These are phyloP conservation scores for Potamarius usumacintae DNA, from an alignment of 2,113 vertebrate genomes.

Conservation along the genomic window DNA sequence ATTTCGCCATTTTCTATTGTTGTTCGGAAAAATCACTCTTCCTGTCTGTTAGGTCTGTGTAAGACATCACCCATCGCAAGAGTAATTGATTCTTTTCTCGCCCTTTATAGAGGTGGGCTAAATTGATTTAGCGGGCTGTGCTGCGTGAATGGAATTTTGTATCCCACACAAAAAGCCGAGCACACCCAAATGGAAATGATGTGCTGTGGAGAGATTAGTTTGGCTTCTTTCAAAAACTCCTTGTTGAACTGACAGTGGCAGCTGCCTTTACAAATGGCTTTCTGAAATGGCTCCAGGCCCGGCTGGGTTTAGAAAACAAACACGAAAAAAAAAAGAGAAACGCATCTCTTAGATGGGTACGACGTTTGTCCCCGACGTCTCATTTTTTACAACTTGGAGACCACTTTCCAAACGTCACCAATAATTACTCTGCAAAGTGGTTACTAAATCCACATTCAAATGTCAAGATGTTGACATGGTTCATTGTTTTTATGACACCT, in stretches of 20 bases:
- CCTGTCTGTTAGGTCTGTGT: not conserved
- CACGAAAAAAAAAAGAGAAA: not conserved
- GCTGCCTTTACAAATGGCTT: slow-evolving; percentile 40
- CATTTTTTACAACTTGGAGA: slow-evolving; percentile 35
- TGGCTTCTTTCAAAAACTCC: slow-evolving; percentile 19
- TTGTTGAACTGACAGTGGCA: slow-evolving; percentile 15
- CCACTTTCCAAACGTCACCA: slow-evolving; percentile 6
- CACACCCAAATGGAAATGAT: slow-evolving; percentile 32
- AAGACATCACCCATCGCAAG: slow-evolving; percentile 21
- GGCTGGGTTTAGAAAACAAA: not conserved
- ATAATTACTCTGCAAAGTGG: slow-evolving; percentile 16
- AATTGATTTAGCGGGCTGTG: slow-evolving; percentile 51
- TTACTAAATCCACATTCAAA: slow-evolving; percentile 16
- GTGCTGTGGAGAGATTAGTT: slow-evolving; percentile 37
- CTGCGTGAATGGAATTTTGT: slow-evolving; percentile 36
- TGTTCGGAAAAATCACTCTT: slow-evolving; percentile 10
- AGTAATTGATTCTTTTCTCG: slow-evolving; percentile 49
- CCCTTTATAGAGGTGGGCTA: slow-evolving; percentile 28
- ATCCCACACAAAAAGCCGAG: slow-evolving; percentile 25
- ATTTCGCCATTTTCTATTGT: slow-evolving; percentile 18
- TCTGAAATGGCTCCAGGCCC: slow-evolving; percentile 24
- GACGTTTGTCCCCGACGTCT: slow-evolving; percentile 11
- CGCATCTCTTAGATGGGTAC: not conserved
- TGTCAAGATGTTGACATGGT: slow-evolving; percentile 22
- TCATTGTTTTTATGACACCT: slow-evolving; percentile 22